phyloP scores from a whole-genome alignment of 2,113 vertebrate genomes.

The Cyanoderma ruficeps region DNA sequence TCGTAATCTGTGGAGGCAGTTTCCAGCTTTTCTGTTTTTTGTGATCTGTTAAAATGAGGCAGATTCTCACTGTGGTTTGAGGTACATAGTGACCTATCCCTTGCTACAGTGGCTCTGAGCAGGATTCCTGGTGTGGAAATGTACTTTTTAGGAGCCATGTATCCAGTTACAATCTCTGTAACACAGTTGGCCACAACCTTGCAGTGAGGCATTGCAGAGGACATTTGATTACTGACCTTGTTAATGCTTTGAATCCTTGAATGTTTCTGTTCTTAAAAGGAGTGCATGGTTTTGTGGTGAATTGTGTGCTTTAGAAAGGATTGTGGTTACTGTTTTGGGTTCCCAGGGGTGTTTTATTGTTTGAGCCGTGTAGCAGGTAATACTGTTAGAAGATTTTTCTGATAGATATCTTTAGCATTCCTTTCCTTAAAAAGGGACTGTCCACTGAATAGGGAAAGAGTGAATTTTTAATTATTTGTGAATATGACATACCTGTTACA shows the following conservation, averaged over 20 bases:
- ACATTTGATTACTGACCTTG: background rate
- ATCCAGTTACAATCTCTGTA: background rate
- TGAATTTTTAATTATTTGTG: background rate
- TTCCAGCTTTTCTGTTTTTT: background rate
- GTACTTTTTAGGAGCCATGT: background rate
- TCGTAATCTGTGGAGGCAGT: background rate
- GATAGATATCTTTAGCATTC: background rate
- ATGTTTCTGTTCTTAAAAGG: background rate
- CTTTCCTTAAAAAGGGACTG: background rate
- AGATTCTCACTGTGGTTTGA: background rate
- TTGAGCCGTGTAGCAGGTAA: background rate
- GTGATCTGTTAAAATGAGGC: background rate
- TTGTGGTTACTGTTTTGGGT: background rate
- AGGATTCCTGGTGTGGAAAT: background rate
- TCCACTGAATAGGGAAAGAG: background rate
- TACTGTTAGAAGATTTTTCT: background rate
- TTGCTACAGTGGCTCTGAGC: background rate
- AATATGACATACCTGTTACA: background rate
- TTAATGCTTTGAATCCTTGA: background rate
- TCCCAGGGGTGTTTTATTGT: background rate
- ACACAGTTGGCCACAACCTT: background rate
- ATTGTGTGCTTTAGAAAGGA: background rate
- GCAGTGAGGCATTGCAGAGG: background rate
- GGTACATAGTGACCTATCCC: background rate
- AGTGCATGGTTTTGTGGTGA: background rate